phyloP scores from a whole-genome alignment of 1,140 invertebrate genomes.

The Rhyzopertha dominica region DNA sequence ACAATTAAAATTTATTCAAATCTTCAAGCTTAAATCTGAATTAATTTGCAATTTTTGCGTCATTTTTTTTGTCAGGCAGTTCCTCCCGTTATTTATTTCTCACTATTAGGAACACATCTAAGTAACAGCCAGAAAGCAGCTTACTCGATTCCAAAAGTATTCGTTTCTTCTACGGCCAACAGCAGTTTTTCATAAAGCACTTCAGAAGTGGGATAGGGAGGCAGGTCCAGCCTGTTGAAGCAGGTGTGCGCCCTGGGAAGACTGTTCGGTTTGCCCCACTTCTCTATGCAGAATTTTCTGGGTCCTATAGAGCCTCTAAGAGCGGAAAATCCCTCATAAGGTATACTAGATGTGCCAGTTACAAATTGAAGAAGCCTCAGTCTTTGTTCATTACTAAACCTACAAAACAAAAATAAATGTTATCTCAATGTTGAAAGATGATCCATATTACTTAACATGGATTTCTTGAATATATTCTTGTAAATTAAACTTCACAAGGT shows the following conservation, averaged over 20 bases:
- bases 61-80: too few relatives aligned
- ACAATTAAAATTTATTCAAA: too few relatives aligned
- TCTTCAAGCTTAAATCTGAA: too few relatives aligned
- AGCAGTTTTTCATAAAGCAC: conserved; percentile 91
- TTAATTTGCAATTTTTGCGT: too few relatives aligned
- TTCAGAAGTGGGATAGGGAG: conserved; percentile 90
- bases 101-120: too few relatives aligned
- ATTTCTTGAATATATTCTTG: too few relatives aligned
- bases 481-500: too few relatives aligned
- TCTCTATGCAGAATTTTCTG: conserved; percentile 95
- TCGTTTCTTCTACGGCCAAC: conserved; percentile 94
- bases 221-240: conserved; percentile 94
- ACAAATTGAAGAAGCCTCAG: conserved; percentile 92
- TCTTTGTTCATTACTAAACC: conserved; percentile 91
- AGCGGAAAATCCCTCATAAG: conserved; percentile 94
- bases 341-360: conserved; percentile 94
- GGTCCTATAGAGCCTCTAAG: conserved; percentile 92
- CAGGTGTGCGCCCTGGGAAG: conserved; percentile 95
- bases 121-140: too few relatives aligned
- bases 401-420: conserved; percentile 24
- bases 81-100: too few relatives aligned
- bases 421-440: too few relatives aligned
- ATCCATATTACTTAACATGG: too few relatives aligned
- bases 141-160: conserved; percentile 96
- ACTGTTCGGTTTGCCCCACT: conserved; percentile 93